Base-by-base conservation (phyloP, 2,113 vertebrate species). In the Hypocryptadius cinnamomeus region DNA sequence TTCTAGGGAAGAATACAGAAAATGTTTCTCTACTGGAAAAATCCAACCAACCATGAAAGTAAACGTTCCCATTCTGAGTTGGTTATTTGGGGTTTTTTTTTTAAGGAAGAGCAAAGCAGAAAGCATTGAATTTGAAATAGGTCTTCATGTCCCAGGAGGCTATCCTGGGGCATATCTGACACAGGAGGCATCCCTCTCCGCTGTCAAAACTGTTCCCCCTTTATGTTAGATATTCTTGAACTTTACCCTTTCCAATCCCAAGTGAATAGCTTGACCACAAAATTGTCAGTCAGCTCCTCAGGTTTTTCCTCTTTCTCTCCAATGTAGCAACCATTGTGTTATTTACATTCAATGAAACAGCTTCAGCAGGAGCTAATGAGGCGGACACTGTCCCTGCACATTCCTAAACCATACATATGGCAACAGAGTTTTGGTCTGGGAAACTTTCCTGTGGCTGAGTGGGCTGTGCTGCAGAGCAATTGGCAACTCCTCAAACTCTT, bases 1-100 rank as follows among this genome's bases (percentile, higher is more conserved):
- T 89, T 88, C 65, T 44, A 9, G 25, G 19, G n/a, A 37, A 80
- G 28, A 87, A 79, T 56, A 64, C 13, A 79, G 53, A 73, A 76
- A 89, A 91, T 53, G 35, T 68, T 91, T 81, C 61, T 74, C n/a
- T 65, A 69, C 45, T 82, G 63, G 66, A 92, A 91, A 66, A 92
- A 91, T 61, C 61, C 44, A 94, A 60, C 33, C 60, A 89, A 37
- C 53, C 66, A 53, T 72, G 66, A 94, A 89, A 69, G 50, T 20
- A 81, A 79, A 87, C 14, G 40, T 87, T 95, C 44, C 37, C 33
- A 72, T 68, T 94, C 73, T 82, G 39, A 71, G 22, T 42, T 68
- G 37, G 16, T 10, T 68, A 68, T 76, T 27, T 5, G 2, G 48
- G 4, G 3, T 30, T 28, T n/a, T 61, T 74, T 86, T 35, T 31